phyloP scores from a whole-genome alignment of 1,140 invertebrate genomes.

The Tetragonula clypearis region DNA sequence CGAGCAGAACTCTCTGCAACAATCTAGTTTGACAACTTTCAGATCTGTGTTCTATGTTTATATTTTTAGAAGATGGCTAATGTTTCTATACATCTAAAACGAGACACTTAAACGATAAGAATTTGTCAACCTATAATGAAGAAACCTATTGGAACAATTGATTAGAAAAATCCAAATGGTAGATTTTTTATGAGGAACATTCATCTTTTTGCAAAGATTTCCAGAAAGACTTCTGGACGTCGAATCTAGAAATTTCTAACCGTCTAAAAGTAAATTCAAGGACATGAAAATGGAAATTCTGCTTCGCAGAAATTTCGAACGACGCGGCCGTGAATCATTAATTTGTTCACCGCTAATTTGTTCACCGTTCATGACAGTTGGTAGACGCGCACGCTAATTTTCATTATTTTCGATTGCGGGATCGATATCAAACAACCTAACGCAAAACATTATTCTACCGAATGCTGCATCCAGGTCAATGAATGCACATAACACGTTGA shows the following conservation, averaged over 20 bases:
- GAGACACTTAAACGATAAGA: neutral
- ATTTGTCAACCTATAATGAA: neutral
- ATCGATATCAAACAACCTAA: slow-evolving; percentile 41
- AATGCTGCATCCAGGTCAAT: slow-evolving; percentile 55
- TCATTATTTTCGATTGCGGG: slow-evolving; percentile 54
- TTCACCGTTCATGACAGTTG: slow-evolving; percentile 24
- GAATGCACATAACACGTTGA: slow-evolving; percentile 45
- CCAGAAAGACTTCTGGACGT: neutral
- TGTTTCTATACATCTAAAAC: neutral
- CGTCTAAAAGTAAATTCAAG: neutral
- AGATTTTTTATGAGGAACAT: too few species aligned
- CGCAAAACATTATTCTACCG: slow-evolving; percentile 34
- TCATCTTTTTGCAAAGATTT: neutral
- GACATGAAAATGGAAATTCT: neutral
- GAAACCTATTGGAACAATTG: neutral
- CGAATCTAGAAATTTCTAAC: neutral
- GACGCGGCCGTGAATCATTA: too few species aligned
- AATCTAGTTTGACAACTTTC: neutral
- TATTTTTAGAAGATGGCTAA: neutral
- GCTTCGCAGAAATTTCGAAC: neutral
- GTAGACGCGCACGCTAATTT: slow-evolving; percentile 45
- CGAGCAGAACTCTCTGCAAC: neutral
- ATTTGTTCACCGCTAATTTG: slow-evolving; percentile 4
- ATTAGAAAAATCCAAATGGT: neutral
- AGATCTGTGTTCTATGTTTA: neutral